phyloP scores from a whole-genome alignment of 2,888 invertebrate species.

The Euproctis similis region DNA sequence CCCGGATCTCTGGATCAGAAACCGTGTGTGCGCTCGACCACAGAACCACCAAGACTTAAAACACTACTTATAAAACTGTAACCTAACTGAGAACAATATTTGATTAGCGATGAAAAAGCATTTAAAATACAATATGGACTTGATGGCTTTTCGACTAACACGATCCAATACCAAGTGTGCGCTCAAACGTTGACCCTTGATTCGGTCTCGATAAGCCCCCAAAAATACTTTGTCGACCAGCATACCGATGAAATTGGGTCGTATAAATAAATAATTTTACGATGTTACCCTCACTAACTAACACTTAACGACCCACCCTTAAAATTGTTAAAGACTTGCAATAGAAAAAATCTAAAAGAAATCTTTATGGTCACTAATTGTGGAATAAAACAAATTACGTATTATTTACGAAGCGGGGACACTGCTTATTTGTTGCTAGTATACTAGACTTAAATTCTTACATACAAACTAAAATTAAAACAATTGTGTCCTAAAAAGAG shows the following conservation, averaged over 20 bases:
- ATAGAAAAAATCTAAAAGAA: conserved; percentile 41
- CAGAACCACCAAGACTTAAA: too few relatives aligned
- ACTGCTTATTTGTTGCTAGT: too few relatives aligned
- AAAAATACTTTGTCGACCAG: conserved; percentile 67
- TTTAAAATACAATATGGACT: too few relatives aligned
- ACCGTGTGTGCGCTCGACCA: too few relatives aligned
- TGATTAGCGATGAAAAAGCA: too few relatives aligned
- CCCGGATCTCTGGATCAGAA: too few relatives aligned
- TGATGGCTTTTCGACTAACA: conserved; percentile 31
- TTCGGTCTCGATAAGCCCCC: conserved; percentile 66
- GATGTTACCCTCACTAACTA: conserved; percentile 57
- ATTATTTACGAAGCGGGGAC: too few relatives aligned
- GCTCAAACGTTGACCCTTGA: conserved; percentile 67
- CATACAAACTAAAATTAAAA: too few relatives aligned
- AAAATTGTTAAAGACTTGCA: conserved; percentile 48
- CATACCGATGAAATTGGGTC: conserved; percentile 64
- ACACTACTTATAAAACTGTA: too few relatives aligned
- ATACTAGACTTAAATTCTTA: too few relatives aligned
- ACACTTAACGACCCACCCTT: conserved; percentile 50
- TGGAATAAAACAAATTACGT: conserved; percentile 29
- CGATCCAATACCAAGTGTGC: conserved; percentile 49
- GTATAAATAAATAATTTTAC: conserved; percentile 70
- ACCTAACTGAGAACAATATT: too few relatives aligned
- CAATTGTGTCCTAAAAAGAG: too few relatives aligned
- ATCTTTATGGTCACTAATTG: conserved; percentile 38